These are phyloP conservation scores for Brachionus manjavacas DNA, from an alignment of 1,140 invertebrate genomes.

Conservation along the genomic window DNA sequence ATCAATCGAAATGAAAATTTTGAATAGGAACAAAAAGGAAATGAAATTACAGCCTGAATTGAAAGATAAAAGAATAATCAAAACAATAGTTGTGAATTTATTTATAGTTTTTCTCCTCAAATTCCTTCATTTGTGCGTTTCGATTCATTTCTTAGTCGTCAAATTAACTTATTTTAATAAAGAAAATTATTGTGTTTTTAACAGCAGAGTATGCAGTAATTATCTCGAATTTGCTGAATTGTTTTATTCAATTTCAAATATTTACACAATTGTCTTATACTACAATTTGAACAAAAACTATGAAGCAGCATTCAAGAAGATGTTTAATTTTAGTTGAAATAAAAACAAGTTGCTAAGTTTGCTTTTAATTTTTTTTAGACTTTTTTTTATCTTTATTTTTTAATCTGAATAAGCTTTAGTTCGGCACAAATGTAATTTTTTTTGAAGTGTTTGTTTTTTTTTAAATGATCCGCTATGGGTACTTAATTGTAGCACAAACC, in stretches of 20 bases:
- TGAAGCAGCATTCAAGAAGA: too few relatives aligned
- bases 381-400: too few relatives aligned
- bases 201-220: neutral
- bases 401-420: too few relatives aligned
- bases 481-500: too few relatives aligned
- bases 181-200: neutral
- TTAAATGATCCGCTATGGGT: too few relatives aligned
- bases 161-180: neutral
- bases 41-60: neutral
- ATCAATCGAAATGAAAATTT: neutral
- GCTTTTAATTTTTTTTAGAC: too few relatives aligned
- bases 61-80: neutral
- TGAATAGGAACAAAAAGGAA: neutral
- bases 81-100: neutral
- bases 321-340: too few relatives aligned
- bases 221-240: neutral
- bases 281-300: too few relatives aligned
- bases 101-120: neutral
- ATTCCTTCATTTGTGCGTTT: neutral
- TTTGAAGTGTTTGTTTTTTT: too few relatives aligned
- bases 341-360: too few relatives aligned
- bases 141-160: neutral
- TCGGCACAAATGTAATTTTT: too few relatives aligned
- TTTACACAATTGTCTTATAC: neutral
- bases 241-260: slow-evolving; percentile 18